A percentile compares a stretch with the other conserved stretches of the same genome.
Conservation (phyloP, 1,140 invertebrate genomes). For the Drosophila trapezifrons region DNA sequence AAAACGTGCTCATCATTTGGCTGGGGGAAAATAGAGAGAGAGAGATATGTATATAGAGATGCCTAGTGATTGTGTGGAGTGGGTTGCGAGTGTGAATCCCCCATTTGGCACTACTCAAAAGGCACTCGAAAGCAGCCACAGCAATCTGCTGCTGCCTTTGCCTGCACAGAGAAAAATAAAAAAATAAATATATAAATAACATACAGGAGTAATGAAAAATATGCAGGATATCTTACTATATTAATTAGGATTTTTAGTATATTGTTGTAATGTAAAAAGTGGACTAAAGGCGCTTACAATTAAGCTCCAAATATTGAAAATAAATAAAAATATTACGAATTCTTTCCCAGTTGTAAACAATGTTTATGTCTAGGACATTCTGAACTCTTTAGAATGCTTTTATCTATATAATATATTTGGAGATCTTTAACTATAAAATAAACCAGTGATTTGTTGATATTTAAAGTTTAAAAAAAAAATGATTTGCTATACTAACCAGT, state of each 20-base stretch:
- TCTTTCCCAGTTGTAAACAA: background rate
- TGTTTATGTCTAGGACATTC: background rate
- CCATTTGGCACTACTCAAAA: slow-evolving; percentile 31
- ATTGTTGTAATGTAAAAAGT: too few species aligned
- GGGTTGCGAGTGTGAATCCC: slow-evolving; percentile 16
- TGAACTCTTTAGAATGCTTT: background rate
- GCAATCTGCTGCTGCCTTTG: slow-evolving; percentile 50
- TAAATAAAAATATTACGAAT: too few species aligned
- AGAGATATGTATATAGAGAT: background rate
- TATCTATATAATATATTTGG: background rate
- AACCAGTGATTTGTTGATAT: background rate
- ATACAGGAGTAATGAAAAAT: background rate
- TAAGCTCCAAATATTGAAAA: too few species aligned
- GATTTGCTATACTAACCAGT: background rate
- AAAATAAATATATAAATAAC: background rate
- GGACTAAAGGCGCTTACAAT: too few species aligned
- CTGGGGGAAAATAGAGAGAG: slow-evolving; percentile 7
- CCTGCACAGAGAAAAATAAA: slow-evolving; percentile 20
- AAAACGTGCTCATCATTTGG: slow-evolving; percentile 48
- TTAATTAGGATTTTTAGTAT: too few species aligned
- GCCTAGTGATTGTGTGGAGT: slow-evolving; percentile 12
- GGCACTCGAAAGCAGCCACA: slow-evolving; percentile 61
- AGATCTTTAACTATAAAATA: background rate
- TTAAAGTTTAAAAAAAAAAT: background rate
- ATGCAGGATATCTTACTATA: background rate